Percentiles rank a stretch among this genome's conserved stretches.
phyloP scores from a whole-genome alignment of 2,113 vertebrate species.

The Neoarius graeffei region DNA sequence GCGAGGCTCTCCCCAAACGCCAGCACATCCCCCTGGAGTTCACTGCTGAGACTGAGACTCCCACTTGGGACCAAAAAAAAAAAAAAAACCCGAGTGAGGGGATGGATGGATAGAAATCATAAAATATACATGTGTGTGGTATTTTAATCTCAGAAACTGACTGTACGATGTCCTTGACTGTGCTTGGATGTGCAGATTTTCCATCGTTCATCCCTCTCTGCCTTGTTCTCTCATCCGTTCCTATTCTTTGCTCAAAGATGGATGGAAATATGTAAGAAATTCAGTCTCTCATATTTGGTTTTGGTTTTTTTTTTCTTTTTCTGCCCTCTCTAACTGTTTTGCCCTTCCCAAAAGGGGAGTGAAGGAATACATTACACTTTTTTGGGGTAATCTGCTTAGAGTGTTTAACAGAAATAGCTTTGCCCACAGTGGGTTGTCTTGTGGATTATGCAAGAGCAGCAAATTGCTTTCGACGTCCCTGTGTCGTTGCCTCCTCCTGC shows the following conservation, averaged over 20 bases:
- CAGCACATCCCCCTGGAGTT: conserved; percentile 13
- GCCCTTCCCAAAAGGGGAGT: not conserved
- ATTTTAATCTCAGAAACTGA: not conserved
- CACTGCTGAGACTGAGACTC: not conserved
- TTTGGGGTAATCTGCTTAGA: conserved; percentile 37
- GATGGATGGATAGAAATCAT: conserved; percentile 8
- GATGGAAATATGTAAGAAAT: conserved; percentile 21
- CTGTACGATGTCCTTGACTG: not conserved
- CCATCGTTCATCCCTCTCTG: conserved; percentile 17
- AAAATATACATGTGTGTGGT: not conserved
- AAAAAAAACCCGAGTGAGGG: too few species aligned
- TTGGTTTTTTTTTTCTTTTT: not conserved
- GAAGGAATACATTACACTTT: conserved; percentile 35
- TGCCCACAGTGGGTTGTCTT: conserved; percentile 29
- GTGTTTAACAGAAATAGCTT: conserved; percentile 40
- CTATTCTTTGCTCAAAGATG: conserved; percentile 24
- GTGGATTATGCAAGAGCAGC: conserved; percentile 35
- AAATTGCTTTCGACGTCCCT: conserved; percentile 37
- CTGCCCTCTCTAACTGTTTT: not conserved
- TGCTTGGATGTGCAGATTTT: conserved; percentile 12
- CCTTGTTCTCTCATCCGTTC: conserved; percentile 15
- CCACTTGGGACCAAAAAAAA: not conserved
- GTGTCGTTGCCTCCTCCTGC: conserved; percentile 17
- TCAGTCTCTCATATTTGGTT: not conserved
- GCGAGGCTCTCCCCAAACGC: not conserved